Evolutionary conservation across 1,140 invertebrate genomes (phyloP), one percentile per base, ranked within the genome.

Genomic region (Drosophila eugracilis): DNA sequence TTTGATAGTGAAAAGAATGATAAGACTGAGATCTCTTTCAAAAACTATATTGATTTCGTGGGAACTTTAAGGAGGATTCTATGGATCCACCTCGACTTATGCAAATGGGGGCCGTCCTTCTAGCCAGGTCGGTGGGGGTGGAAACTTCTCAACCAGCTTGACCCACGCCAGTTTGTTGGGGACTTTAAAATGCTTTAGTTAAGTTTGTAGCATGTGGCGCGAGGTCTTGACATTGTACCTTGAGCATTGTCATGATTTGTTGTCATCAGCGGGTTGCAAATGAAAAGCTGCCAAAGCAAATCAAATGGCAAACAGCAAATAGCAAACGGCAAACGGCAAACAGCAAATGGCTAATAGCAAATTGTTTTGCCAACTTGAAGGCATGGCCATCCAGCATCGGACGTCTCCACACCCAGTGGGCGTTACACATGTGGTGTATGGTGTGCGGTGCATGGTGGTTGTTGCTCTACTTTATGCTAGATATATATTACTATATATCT

Each of bases 171-270:
- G 14, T 14, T 65, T 22, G 26, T 37, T n/a, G n/a, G n/a, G n/a
- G 28, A 12, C 30, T 22, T 24, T 26, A 5, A 30, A n/a, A 34
- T 69, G 22, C 41, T 28, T 21, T 19, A 62, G 54, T 37, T 55
- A n/a, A n/a, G n/a, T 26, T 12, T 42, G 63, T 19, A 28, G 21
- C 77, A 84, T 84, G 65, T 85, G 67, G 80, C 58, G 21, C 80
- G 67, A 85, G 81, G 81, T 85, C 81, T 86, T 85, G 83, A 85
- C 81, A 86, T 85, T 86, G 81, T 52, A 88, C 67, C 83, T 88
- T 86, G 81, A 77, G 69, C 69, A 86, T 62, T 86, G 77, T 73
- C 80, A 86, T 73, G 65, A 48, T 47, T 52, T 71, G 45, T 48
- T 84, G 80, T 84, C 79, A 85, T 65, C 75, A 37, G 42, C 34